Evolutionary conservation across 2,888 invertebrate genomes (phyloP), one percentile per base, ranked within the genome.

Genomic region (Microplitis deprimator): DNA sequence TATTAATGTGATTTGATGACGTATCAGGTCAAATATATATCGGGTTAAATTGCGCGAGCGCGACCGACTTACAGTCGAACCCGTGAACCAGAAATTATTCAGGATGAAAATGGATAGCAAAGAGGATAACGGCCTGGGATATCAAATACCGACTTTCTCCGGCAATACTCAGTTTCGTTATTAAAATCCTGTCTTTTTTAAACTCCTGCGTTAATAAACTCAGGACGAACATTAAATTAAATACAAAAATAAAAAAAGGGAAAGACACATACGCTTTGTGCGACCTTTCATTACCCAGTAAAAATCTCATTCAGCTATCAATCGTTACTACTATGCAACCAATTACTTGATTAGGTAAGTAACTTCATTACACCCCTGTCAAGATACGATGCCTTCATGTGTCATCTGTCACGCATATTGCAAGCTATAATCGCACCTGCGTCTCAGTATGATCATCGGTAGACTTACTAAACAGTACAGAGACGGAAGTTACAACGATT

Each of bases 301-400:
- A n/a, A 67, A 50, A 20, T 40, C 6, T n/a, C 68, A 41, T 69
- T 17, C 40, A 68, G n/a, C n/a, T 50, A 69, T 69, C 40, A 39
- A 50, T 50, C 50, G 13, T 5, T 50, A 13, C 50, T 50, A 50
- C 50, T 50, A 50, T 50, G 13, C 50, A 50, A 50, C 50, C 50
- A 41, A 13, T 10, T 20, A 61, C 61, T 65, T 60, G 67, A 67
- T 74, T 77, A 77, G 70, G 74, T 77, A 77, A 77, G 77, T 74
- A 68, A 68, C 59, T 74, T 73, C 68, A 77, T 74, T 77, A 74
- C 77, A 77, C 65, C 73, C 73, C 77, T 77, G 73, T 74, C 70
- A 74, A 70, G 64, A 13, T 65, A 29, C 70, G 62, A 77, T 73
- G 73, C 61, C 70, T 74, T 77, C 69, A 77, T 65, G 71, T 70